A percentile compares a stretch with the other conserved stretches of the same genome.
These are phyloP conservation scores for Tachina fera DNA, from an alignment of 2,888 invertebrate species.

Conservation along the genomic window DNA sequence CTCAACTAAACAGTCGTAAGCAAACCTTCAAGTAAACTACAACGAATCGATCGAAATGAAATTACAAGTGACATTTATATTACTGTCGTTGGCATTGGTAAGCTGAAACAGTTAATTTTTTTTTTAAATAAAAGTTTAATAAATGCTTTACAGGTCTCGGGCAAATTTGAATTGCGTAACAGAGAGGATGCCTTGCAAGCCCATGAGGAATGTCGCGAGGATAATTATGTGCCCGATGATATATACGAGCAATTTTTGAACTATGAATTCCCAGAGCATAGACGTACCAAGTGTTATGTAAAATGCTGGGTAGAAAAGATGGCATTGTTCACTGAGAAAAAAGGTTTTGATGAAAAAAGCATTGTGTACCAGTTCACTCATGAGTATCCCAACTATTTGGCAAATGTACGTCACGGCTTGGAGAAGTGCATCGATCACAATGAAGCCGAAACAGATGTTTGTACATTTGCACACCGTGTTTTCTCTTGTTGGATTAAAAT, in stretches of 20 bases:
- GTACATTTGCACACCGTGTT: slow-evolving; percentile 81
- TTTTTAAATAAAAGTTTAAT: neutral
- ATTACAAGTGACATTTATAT: slow-evolving; percentile 74
- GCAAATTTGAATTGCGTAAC: slow-evolving; percentile 77
- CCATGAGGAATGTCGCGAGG: slow-evolving; percentile 79
- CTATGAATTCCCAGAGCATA: slow-evolving; percentile 79
- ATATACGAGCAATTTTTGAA: slow-evolving; percentile 79
- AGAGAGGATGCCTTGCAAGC: slow-evolving; percentile 78
- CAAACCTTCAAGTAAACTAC: slow-evolving; percentile 57
- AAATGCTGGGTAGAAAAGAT: slow-evolving; percentile 81
- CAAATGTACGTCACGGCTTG: slow-evolving; percentile 77
- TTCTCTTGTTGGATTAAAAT: slow-evolving; percentile 80
- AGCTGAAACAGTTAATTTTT: slow-evolving; percentile 45
- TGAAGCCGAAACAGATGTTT: slow-evolving; percentile 78
- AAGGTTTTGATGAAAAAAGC: slow-evolving; percentile 78
- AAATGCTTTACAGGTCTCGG: slow-evolving; percentile 66
- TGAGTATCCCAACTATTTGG: slow-evolving; percentile 73
- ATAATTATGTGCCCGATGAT: slow-evolving; percentile 77
- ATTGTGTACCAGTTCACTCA: slow-evolving; percentile 78
- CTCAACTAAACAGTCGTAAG: slow-evolving; percentile 44
- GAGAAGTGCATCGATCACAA: slow-evolving; percentile 81
- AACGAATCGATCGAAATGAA: slow-evolving; percentile 74
- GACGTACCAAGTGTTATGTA: slow-evolving; percentile 80
- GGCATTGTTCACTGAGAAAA: slow-evolving; percentile 78
- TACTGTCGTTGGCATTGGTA: slow-evolving; percentile 75